phyloP scores from a whole-genome alignment of 1,140 invertebrate genomes.

The Glossosoma conforme region DNA sequence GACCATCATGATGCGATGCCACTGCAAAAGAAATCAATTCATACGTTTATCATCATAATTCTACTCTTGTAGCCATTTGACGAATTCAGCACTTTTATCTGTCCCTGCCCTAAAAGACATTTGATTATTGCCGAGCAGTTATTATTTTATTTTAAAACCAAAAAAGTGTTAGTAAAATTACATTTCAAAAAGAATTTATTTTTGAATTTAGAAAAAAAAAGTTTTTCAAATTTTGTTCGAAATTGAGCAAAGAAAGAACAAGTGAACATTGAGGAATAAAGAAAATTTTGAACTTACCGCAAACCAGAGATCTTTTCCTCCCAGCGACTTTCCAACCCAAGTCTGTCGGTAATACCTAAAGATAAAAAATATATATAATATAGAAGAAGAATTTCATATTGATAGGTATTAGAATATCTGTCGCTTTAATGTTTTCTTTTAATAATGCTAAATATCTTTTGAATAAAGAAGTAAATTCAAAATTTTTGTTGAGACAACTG shows the following conservation, averaged over 20 bases:
- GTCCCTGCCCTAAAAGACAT: no score
- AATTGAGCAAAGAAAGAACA: neutral
- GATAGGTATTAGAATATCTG: no score
- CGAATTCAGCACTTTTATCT: no score
- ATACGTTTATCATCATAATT: no score
- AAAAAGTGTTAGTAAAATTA: neutral
- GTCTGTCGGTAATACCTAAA: constrained; percentile 83
- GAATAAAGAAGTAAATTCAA: no score
- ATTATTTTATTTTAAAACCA: neutral
- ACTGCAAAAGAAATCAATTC: constrained; percentile 52
- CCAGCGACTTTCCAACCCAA: constrained; percentile 75
- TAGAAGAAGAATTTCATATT: no score
- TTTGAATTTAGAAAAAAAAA: neutral
- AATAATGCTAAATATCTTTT: no score
- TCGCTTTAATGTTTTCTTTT: no score
- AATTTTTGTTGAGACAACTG: no score
- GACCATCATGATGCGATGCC: constrained; percentile 83
- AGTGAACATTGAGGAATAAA: neutral
- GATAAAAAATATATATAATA: constrained; percentile 27
- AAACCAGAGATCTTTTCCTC: constrained; percentile 92
- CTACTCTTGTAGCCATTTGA: no score
- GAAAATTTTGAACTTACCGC: constrained; percentile 58
- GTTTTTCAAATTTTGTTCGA: neutral
- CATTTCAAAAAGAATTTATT: neutral
- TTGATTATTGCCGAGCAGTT: no score